phyloP scores from a whole-genome alignment of 92 coral and sea anemone species.

The Porites evermanni region DNA sequence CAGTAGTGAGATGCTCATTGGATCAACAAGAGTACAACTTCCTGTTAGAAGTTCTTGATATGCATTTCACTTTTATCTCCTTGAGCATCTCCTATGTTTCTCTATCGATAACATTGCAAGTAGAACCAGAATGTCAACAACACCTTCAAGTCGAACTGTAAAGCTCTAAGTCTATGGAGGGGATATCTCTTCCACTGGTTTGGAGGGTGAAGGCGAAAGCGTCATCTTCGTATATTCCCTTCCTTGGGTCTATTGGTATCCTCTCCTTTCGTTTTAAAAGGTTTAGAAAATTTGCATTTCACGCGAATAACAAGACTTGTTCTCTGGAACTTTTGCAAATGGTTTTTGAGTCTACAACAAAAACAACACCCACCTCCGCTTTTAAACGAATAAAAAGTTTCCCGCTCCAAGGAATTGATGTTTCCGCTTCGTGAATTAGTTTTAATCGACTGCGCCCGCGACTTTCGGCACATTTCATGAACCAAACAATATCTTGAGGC shows the following conservation, averaged over 20 bases:
- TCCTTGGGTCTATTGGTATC: background rate
- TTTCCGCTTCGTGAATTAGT: too few relatives aligned
- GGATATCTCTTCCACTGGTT: background rate
- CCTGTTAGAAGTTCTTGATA: conserved; percentile 23
- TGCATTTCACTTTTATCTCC: conserved; percentile 11
- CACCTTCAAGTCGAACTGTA: conserved; percentile 31
- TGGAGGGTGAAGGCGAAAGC: conserved; percentile 23
- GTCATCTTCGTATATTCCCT: conserved; percentile 31
- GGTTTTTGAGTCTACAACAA: too few relatives aligned
- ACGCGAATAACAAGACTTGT: too few relatives aligned
- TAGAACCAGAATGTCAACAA: conserved; percentile 40
- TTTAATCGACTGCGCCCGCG: too few relatives aligned
- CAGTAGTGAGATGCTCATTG: conserved; percentile 25
- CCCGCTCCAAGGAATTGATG: too few relatives aligned
- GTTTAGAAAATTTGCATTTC: too few relatives aligned
- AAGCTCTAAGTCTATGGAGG: conserved; percentile 21
- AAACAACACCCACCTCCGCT: too few relatives aligned
- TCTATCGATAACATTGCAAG: conserved; percentile 51
- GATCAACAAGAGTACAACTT: conserved; percentile 30
- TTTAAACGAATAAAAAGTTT: too few relatives aligned
- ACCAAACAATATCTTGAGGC: too few relatives aligned
- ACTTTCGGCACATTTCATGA: too few relatives aligned
- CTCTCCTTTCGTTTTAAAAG: too few relatives aligned
- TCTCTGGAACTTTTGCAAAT: too few relatives aligned
- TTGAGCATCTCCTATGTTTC: conserved; percentile 32